Conservation (phyloP, 2,888 invertebrate species). For the Stegana nigrithorax region DNA sequence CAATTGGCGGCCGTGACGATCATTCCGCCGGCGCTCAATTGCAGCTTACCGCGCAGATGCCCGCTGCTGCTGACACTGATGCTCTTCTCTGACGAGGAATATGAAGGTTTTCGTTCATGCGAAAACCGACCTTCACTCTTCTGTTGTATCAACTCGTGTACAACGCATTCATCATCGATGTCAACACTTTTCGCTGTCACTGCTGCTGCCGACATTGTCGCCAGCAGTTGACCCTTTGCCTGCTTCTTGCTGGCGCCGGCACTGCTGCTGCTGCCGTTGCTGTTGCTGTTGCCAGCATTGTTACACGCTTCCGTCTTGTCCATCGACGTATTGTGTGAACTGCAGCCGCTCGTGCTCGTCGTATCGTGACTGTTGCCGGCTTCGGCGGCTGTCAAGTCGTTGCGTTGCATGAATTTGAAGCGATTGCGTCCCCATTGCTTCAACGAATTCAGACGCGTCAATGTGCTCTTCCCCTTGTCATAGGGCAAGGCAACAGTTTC, state of each 20-base stretch:
- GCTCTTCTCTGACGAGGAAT: conserved; percentile 82
- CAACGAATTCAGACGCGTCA: conserved; percentile 77
- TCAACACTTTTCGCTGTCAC: conserved; percentile 65
- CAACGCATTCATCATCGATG: conserved; percentile 72
- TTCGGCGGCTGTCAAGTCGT: conserved; percentile 51
- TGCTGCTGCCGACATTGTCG: background rate
- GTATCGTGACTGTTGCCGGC: conserved; percentile 49
- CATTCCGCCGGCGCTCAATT: conserved; percentile 43
- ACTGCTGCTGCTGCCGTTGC: conserved; percentile 15
- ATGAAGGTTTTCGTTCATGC: conserved; percentile 83
- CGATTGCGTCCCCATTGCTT: conserved; percentile 88
- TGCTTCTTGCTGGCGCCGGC: conserved; percentile 13
- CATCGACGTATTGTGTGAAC: conserved; percentile 47
- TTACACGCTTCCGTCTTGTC: conserved; percentile 48
- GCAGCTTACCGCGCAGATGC: conserved; percentile 55
- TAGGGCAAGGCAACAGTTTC: conserved; percentile 68
- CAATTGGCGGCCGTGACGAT: background rate
- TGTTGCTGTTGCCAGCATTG: conserved; percentile 22
- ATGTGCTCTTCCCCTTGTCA: conserved; percentile 70
- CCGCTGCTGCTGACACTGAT: conserved; percentile 71
- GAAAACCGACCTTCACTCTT: conserved; percentile 75
- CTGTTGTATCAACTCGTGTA: conserved; percentile 74
- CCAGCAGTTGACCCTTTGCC: background rate
- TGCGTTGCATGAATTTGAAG: conserved; percentile 79
- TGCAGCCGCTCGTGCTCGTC: conserved; percentile 52